Base-by-base conservation (phyloP, 2,797 vertebrate species). In the Kryptopterus vitreolus region DNA sequence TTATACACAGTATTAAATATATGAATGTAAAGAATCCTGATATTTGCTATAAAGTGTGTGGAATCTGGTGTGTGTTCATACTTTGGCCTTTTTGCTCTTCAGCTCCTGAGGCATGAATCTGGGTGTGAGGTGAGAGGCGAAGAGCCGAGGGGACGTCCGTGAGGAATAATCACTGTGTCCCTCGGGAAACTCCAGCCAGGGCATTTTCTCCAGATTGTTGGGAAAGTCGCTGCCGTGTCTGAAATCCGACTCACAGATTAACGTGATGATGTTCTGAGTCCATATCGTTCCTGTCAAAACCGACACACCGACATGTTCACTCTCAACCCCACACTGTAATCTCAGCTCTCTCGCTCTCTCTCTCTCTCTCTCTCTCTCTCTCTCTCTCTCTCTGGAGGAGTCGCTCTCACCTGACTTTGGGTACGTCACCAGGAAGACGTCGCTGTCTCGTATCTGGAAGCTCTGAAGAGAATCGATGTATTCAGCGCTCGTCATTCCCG, bases 371-470 rank as follows among this genome's bases (percentile, higher is more conserved):
- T n/a, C n/a, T n/a, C n/a, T n/a, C n/a, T n/a, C n/a, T n/a, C n/a
- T n/a, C n/a, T n/a, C n/a, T n/a, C 12, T 31, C 13, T n/a, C 10
- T 38, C 11, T 12, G 13, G 38, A 8, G 1, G 63, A 46, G 15
- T n/a, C n/a, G 24, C 22, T 62, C 90, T 80, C 22, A 92, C 91
- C 91, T 82, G 91, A 92, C 61, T 92, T 92, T 43, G 88, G 90
- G 57, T 91, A 92, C 0, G 91, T 92, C 38, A 92, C 86, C 3
- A 93, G 76, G 73, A 90, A 85, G 24, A 91, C 20, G 66, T 92
- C 91, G 12, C 84, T 88, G 63, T 90, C 90, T 75, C 86, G 78
- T 26, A 91, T 86, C 52, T 89, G 81, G 76, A 92, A 92, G 65
- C 58, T 87, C 80, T 91, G 88, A 0, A 93, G 91, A 3, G 89